A percentile compares a stretch with the other conserved stretches of the same genome.
Evolutionary conservation across 2,888 invertebrate genomes (phyloP).

Genomic region (Temnothorax rugatulus): DNA sequence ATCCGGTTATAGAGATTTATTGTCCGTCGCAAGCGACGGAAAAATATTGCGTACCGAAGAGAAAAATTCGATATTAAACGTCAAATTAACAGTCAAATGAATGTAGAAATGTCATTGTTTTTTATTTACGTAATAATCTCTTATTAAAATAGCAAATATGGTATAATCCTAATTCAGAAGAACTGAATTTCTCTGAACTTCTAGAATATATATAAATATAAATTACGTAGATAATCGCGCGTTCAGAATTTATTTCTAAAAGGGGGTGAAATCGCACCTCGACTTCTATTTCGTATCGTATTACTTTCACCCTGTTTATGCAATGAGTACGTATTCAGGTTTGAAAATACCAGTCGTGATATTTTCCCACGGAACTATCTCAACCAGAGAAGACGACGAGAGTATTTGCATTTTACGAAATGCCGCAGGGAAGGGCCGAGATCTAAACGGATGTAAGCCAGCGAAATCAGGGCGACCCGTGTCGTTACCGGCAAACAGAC

Average conservation of each 20-base stretch:
- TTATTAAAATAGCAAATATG: background rate
- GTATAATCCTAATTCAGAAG: background rate
- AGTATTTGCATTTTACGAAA: constrained; percentile 38
- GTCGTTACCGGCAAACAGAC: constrained; percentile 52
- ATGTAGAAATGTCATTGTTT: background rate
- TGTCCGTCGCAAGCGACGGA: too few species aligned
- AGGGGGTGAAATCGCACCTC: background rate
- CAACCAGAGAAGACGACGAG: background rate
- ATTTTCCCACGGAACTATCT: background rate
- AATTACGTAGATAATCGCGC: background rate
- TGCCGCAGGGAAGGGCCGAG: background rate
- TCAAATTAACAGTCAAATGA: background rate
- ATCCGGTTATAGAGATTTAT: background rate
- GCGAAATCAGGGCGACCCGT: constrained; percentile 31
- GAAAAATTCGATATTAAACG: background rate
- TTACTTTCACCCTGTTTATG: background rate
- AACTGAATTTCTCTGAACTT: background rate
- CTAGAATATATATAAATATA: background rate
- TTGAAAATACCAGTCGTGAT: constrained; percentile 2
- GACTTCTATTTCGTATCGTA: background rate
- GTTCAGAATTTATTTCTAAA: background rate
- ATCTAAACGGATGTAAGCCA: constrained; percentile 30
- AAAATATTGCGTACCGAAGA: constrained; percentile 13
- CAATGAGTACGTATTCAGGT: background rate
- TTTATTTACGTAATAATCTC: background rate